These are phyloP conservation scores for Noctilio leporinus DNA, from an alignment of 2,113 vertebrate genomes.

Conservation along the genomic window DNA sequence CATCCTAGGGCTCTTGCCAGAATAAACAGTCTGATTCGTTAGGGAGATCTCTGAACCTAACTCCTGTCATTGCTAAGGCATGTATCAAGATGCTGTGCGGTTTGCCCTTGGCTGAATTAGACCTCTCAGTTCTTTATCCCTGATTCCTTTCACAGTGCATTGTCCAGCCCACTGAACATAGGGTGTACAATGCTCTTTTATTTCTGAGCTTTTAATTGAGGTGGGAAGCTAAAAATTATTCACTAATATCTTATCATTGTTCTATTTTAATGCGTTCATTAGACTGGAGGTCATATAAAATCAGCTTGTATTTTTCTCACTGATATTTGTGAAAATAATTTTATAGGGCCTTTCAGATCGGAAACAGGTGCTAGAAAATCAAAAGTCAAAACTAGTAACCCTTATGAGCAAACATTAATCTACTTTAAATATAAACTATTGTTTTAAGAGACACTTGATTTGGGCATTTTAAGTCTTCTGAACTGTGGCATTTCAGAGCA, in stretches of 20 bases:
- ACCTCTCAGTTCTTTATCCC: neutral
- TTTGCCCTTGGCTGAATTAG: constrained; percentile 58
- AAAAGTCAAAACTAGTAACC: neutral
- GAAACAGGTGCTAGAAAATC: neutral
- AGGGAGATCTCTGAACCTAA: neutral
- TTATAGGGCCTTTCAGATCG: neutral
- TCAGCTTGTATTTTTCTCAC: neutral
- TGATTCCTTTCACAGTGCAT: neutral
- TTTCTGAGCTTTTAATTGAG: neutral
- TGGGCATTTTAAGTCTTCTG: neutral
- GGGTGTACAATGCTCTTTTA: neutral
- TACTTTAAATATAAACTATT: neutral
- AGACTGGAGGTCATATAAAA: neutral
- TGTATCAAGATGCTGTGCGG: neutral
- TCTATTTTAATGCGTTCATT: neutral
- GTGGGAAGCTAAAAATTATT: neutral
- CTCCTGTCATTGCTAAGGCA: constrained; percentile 22
- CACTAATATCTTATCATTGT: neutral
- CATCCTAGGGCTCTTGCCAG: constrained; percentile 5
- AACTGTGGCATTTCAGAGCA: neutral
- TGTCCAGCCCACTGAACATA: neutral
- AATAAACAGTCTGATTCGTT: neutral
- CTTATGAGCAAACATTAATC: neutral
- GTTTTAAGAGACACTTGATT: neutral
- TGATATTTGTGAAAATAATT: neutral